Evolutionary conservation across 2,113 vertebrate genomes (phyloP).

Genomic region (Leiothrix lutea): DNA sequence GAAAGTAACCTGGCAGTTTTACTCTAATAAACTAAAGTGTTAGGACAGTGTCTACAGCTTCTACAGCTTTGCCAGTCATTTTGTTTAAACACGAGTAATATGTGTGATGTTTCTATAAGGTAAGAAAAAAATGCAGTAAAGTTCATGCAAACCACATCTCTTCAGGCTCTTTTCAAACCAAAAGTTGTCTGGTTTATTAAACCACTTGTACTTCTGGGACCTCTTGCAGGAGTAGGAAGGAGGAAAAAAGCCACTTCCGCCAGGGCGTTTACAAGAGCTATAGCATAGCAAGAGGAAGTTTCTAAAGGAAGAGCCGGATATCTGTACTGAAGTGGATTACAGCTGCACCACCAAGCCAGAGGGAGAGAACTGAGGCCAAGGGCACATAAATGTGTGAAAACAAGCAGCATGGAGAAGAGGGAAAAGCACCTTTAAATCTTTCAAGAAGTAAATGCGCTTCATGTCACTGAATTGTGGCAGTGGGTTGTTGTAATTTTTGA

Average conservation of each 20-base stretch:
- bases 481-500: not conserved
- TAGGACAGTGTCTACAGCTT: not conserved
- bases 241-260: conserved; percentile 43
- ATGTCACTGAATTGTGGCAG: not conserved
- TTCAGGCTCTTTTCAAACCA: not conserved
- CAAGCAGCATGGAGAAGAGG: not conserved
- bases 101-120: not conserved
- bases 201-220: not conserved
- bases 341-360: conserved; percentile 2
- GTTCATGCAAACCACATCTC: not conserved
- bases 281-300: conserved; percentile 35
- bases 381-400: not conserved
- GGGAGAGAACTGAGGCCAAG: not conserved
- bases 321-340: conserved; percentile 43
- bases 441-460: not conserved
- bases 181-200: not conserved
- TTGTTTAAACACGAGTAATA: not conserved
- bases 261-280: conserved; percentile 27
- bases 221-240: conserved; percentile 5
- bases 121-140: not conserved
- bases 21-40: not conserved
- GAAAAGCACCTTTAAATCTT: not conserved
- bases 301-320: conserved; percentile 53
- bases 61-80: conserved; percentile 7
- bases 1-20: conserved; percentile 22